phyloP scores from a whole-genome alignment of 2,888 invertebrate genomes.

The Meloe dianella region DNA sequence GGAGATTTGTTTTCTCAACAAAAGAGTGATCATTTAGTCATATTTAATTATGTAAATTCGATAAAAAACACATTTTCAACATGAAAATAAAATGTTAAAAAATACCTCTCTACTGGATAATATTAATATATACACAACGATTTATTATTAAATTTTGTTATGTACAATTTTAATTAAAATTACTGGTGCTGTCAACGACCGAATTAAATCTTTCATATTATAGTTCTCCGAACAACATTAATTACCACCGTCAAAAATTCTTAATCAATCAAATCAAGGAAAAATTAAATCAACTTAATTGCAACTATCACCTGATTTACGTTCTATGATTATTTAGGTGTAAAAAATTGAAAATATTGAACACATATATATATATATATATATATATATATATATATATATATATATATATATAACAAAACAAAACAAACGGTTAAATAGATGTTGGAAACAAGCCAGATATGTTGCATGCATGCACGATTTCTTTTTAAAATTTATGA shows the following conservation, averaged over 20 bases:
- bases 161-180: conserved; percentile 4
- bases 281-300: background rate
- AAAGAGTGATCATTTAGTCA: background rate
- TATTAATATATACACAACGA: background rate
- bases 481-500: conserved; percentile 5
- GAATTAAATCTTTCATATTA: conserved; percentile 1
- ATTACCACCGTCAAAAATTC: background rate
- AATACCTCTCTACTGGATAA: background rate
- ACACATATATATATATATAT: no score
- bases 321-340: background rate
- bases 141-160: background rate
- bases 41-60: background rate
- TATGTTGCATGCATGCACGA: conserved; percentile 6
- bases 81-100: background rate
- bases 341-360: background rate
- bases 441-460: conserved; percentile 3
- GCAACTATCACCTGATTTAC: background rate
- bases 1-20: background rate
- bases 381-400: no score
- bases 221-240: background rate
- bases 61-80: no score
- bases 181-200: conserved; percentile 1
- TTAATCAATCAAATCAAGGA: background rate
- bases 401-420: no score
- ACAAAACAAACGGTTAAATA: background rate